These are phyloP conservation scores for Drosophila antonietae DNA, from an alignment of 2,888 invertebrate genomes.

Conservation along the genomic window DNA sequence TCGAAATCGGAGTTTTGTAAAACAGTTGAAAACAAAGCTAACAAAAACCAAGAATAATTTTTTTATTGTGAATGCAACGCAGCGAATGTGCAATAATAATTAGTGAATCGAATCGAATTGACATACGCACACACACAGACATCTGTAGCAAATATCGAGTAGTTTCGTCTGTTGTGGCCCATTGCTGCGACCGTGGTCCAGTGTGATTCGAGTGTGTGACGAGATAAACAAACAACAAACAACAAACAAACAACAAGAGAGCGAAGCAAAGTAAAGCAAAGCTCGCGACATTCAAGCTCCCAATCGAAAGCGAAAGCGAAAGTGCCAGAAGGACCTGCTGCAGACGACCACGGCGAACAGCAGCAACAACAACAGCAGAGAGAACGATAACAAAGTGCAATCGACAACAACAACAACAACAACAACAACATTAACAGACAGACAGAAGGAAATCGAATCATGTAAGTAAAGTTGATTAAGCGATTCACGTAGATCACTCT, in stretches of 20 bases:
- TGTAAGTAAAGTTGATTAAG: conserved; percentile 8
- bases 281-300: background rate
- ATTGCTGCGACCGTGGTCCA: conserved; percentile 24
- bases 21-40: conserved; percentile 8
- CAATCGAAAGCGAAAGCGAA: conserved; percentile 29
- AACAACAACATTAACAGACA: background rate
- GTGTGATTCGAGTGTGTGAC: conserved; percentile 26
- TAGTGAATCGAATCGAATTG: conserved; percentile 1
- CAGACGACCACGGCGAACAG: conserved; percentile 13
- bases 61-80: conserved; percentile 31
- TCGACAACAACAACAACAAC: conserved; percentile 8
- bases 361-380: conserved; percentile 1
- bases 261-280: background rate
- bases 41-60: conserved; percentile 10
- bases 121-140: background rate
- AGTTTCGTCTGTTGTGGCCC: conserved; percentile 6
- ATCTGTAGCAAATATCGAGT: conserved; percentile 5
- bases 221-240: conserved; percentile 11
- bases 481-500: background rate
- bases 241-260: conserved; percentile 3
- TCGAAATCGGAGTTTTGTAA: conserved; percentile 3
- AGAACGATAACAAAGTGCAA: conserved; percentile 23
- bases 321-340: conserved; percentile 23
- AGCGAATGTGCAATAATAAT: conserved; percentile 41
- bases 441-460: background rate